Percentiles rank a stretch among this genome's conserved stretches.
Conservation (phyloP, 2,797 vertebrate species). For the Zenarchopterus dispar region DNA sequence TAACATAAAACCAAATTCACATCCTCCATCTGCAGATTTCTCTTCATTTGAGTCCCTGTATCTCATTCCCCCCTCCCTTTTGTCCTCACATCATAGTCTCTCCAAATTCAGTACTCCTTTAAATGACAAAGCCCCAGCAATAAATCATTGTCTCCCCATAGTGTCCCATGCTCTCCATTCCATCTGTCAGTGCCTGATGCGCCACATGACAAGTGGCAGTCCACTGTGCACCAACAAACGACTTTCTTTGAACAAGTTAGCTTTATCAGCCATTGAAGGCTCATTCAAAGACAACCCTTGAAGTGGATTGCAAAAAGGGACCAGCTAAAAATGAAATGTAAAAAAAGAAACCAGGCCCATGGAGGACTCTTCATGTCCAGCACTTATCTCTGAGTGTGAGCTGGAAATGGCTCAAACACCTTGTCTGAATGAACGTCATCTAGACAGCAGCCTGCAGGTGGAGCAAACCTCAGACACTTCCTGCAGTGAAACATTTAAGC, state of each 20-base stretch:
- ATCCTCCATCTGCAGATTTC: conserved; percentile 23
- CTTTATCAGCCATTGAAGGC: conserved; percentile 60
- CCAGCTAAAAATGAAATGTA: conserved; percentile 36
- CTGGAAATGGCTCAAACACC: conserved; percentile 30
- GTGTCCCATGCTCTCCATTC: conserved; percentile 67
- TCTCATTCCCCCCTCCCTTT: conserved; percentile 41
- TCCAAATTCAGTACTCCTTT: conserved; percentile 73
- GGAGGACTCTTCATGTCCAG: conserved; percentile 35
- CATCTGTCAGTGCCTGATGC: conserved; percentile 82
- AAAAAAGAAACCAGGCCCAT: conserved; percentile 21
- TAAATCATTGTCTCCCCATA: conserved; percentile 79
- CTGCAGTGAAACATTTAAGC: conserved; percentile 24
- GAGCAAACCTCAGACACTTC: conserved; percentile 23
- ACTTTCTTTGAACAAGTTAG: conserved; percentile 67
- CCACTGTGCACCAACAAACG: conserved; percentile 63
- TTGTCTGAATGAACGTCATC: conserved; percentile 40
- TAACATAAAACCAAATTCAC: conserved; percentile 8
- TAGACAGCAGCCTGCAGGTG: conserved; percentile 31
- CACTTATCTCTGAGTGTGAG: conserved; percentile 28
- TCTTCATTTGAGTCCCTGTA: conserved; percentile 22
- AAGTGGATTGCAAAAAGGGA: conserved; percentile 43
- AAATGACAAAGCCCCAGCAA: conserved; percentile 68
- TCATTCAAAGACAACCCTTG: conserved; percentile 44
- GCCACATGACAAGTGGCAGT: conserved; percentile 68
- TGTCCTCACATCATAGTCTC: conserved; percentile 56